Evolutionary conservation across 2,797 vertebrate genomes (phyloP), one percentile per base, ranked within the genome.

Genomic region (Aselliscus stoliczkanus): DNA sequence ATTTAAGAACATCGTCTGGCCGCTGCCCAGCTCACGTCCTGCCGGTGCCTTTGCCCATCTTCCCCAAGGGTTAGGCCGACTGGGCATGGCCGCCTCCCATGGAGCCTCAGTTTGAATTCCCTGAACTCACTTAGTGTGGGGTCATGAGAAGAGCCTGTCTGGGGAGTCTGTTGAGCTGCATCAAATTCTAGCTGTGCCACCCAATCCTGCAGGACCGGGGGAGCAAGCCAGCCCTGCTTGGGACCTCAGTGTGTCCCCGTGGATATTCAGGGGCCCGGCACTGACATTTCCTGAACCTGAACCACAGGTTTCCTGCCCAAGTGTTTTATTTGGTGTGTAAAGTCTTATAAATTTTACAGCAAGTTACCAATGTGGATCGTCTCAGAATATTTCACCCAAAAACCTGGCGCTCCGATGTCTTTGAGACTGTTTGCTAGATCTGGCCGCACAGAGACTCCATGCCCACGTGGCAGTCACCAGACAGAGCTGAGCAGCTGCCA

Each of bases 1-100:
- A 96, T 93, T 98, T 96, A 95, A 97, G 94, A 96, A 87, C 89
- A 67, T 91, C 65, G 4, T 90, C 88, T 92, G 96, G 60, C 82
- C 85, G 70, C 64, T 62, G 42, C 82, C 75, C 97, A 86, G 44
- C 81, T 93, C 88, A 85, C 92, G 90, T 90, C 93, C 96, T 23
- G 25, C 84, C 42, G 29, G 2, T 54, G 58, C 60, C 91, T 90
- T 34, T 10, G 42, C 73, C 79, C 10, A 4, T 75, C 67, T 31
- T n/a, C 21, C 64, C 39, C 39, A 20, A 17, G 39, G n/a, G 13
- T 58, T 31, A 79, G 27, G 42, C 75, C 34, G 37, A 65, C 52
- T 0, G 31, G 52, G 42, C 34, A 34, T 44, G 58, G 54, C 11
- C 7, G 14, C 44, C 42, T 29, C 4, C 62, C 14, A 5, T 2